A percentile compares a stretch with the other conserved stretches of the same genome.
Conservation (phyloP, 2,888 invertebrate genomes). For the Hemicrepidius hirtus region DNA sequence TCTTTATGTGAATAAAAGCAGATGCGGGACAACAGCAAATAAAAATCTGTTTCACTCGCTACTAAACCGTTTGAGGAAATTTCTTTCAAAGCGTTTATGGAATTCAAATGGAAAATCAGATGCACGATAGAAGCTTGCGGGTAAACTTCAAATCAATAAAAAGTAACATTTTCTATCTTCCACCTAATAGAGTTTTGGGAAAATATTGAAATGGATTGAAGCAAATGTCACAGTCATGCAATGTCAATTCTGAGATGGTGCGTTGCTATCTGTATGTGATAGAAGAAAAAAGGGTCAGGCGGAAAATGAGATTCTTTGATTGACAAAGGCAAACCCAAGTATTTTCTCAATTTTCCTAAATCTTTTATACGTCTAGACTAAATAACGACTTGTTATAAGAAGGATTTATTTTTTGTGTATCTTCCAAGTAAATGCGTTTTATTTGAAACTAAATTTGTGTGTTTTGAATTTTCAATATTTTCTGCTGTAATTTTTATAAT, state of each 20-base stretch:
- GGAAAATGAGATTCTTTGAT: slow-evolving; percentile 50
- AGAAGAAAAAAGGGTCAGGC: slow-evolving; percentile 38
- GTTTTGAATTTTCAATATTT: no score
- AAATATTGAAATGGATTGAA: slow-evolving; percentile 46
- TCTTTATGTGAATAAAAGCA: neutral
- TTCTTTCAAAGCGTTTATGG: slow-evolving; percentile 23
- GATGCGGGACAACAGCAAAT: neutral
- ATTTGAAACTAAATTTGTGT: neutral
- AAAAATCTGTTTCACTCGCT: neutral
- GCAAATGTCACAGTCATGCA: slow-evolving; percentile 47
- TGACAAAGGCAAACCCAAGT: slow-evolving; percentile 36
- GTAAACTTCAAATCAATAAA: slow-evolving; percentile 37
- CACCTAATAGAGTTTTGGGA: slow-evolving; percentile 40
- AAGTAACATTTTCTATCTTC: slow-evolving; percentile 35
- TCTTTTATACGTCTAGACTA: neutral
- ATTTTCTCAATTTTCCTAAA: slow-evolving; percentile 31
- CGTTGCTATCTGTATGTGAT: slow-evolving; percentile 29
- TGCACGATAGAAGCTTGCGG: slow-evolving; percentile 19
- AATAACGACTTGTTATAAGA: neutral
- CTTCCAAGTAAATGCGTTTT: neutral
- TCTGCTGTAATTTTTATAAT: no score
- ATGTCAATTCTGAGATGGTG: slow-evolving; percentile 26
- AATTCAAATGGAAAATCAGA: slow-evolving; percentile 34
- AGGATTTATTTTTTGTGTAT: neutral
- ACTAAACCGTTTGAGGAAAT: slow-evolving; percentile 5